Conservation (phyloP, 53 echinoderm and acorn worm genomes). For the Arbacia lixula region DNA sequence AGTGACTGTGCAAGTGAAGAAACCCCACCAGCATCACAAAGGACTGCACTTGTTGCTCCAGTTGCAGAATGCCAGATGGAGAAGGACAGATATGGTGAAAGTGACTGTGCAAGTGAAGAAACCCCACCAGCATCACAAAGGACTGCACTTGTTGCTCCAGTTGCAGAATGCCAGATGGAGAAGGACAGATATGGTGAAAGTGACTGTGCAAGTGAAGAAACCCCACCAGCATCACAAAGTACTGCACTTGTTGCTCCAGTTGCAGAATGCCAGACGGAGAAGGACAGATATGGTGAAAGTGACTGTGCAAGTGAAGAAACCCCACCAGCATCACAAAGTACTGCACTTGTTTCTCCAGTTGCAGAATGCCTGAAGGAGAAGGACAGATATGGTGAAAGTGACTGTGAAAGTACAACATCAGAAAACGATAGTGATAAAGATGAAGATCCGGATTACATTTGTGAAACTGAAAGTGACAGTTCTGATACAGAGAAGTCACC, state of each 20-base stretch:
- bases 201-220: background rate
- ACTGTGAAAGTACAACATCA: slow-evolving; percentile 17
- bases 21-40: slow-evolving; percentile 15
- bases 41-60: slow-evolving; percentile 5
- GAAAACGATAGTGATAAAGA: slow-evolving; percentile 5
- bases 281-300: slow-evolving; percentile 7
- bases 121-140: background rate
- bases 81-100: slow-evolving; percentile 5
- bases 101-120: background rate
- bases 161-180: background rate
- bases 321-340: slow-evolving; percentile 25
- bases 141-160: slow-evolving; percentile 8
- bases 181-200: too few species aligned
- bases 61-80: background rate
- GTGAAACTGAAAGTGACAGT: slow-evolving; percentile 12
- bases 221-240: slow-evolving; percentile 16
- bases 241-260: background rate
- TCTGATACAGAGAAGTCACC: slow-evolving; percentile 20
- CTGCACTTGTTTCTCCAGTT: slow-evolving; percentile 13
- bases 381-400: slow-evolving; percentile 9
- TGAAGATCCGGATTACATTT: slow-evolving; percentile 22
- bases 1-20: too few species aligned
- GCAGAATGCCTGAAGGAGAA: background rate
- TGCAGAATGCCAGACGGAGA: too few species aligned
- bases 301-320: slow-evolving; percentile 9